A percentile compares a stretch with the other conserved stretches of the same genome.
phyloP scores from a whole-genome alignment of 2,888 invertebrate species.

The Acleris holmiana region DNA sequence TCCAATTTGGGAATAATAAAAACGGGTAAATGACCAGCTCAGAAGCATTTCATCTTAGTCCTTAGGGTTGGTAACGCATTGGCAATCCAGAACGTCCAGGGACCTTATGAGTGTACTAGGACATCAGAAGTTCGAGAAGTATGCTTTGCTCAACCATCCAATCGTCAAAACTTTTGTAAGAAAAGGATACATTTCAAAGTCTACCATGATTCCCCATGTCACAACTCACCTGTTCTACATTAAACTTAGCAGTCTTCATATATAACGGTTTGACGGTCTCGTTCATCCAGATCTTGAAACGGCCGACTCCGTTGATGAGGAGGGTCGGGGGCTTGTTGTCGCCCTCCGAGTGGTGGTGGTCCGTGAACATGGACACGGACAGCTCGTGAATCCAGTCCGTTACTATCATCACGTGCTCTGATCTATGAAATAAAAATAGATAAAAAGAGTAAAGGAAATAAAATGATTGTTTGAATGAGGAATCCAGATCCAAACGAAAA shows the following conservation, averaged over 20 bases:
- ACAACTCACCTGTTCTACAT: slow-evolving; percentile 85
- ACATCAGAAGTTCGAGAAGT: background rate
- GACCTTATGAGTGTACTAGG: no score
- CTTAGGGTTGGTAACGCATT: no score
- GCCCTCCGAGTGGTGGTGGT: slow-evolving; percentile 93
- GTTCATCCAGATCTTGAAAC: slow-evolving; percentile 78
- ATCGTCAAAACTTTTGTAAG: no score
- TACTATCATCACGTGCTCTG: slow-evolving; percentile 89
- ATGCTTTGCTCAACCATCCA: no score
- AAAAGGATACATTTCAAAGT: no score
- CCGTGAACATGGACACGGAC: slow-evolving; percentile 89
- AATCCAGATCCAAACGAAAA: no score
- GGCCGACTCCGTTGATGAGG: slow-evolving; percentile 92
- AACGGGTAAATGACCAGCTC: no score
- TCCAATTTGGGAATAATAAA: no score
- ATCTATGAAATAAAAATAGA: slow-evolving; percentile 57
- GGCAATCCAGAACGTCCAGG: no score
- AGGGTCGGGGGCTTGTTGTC: slow-evolving; percentile 93
- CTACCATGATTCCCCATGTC: no score
- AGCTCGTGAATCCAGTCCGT: slow-evolving; percentile 93
- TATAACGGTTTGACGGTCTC: slow-evolving; percentile 64
- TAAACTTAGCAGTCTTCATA: slow-evolving; percentile 86
- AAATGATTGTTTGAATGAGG: no score
- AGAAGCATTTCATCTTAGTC: no score
- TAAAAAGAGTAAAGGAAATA: background rate